These are phyloP conservation scores for Heliconius eleuchia DNA, from an alignment of 1,140 invertebrate species.

Conservation along the genomic window DNA sequence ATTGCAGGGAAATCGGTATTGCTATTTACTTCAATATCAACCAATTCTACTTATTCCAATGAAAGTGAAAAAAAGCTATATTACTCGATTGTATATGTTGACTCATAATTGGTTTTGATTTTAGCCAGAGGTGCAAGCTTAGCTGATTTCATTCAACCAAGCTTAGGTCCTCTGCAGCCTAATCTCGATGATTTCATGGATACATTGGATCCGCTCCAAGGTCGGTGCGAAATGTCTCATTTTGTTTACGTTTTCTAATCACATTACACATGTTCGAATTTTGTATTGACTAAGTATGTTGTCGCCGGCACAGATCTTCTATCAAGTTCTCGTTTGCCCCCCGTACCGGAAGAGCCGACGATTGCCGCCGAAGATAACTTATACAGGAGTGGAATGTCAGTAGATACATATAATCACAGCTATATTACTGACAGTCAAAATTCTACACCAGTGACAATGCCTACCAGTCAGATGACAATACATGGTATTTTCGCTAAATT, in stretches of 20 bases:
- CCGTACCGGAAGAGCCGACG: constrained; percentile 81
- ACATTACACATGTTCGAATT: background rate
- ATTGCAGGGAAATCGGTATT: constrained; percentile 96
- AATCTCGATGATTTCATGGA: constrained; percentile 98
- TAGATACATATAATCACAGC: constrained; percentile 63
- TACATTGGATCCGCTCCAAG: constrained; percentile 92
- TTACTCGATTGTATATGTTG: constrained; percentile 20
- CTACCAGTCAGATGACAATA: constrained; percentile 74
- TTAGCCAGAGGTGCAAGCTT: constrained; percentile 83
- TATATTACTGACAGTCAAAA: constrained; percentile 60
- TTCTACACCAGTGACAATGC: constrained; percentile 61
- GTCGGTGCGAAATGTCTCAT: constrained; percentile 68
- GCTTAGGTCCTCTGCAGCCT: constrained; percentile 96
- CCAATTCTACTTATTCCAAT: constrained; percentile 31
- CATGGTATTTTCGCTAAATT: constrained; percentile 51
- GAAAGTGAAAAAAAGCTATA: constrained; percentile 23
- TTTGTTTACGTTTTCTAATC: too few relatives aligned
- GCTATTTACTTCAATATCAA: constrained; percentile 37
- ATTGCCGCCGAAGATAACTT: constrained; percentile 63
- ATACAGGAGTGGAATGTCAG: constrained; percentile 68
- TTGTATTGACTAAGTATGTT: constrained; percentile 4
- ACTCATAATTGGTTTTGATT: constrained; percentile 51
- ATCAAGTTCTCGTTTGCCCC: constrained; percentile 75
- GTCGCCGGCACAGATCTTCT: constrained; percentile 57
- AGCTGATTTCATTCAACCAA: constrained; percentile 99